Percentiles rank a stretch among this genome's conserved stretches.
phyloP scores from a whole-genome alignment of 1,140 invertebrate genomes.

The Rhagoletis pomonella region DNA sequence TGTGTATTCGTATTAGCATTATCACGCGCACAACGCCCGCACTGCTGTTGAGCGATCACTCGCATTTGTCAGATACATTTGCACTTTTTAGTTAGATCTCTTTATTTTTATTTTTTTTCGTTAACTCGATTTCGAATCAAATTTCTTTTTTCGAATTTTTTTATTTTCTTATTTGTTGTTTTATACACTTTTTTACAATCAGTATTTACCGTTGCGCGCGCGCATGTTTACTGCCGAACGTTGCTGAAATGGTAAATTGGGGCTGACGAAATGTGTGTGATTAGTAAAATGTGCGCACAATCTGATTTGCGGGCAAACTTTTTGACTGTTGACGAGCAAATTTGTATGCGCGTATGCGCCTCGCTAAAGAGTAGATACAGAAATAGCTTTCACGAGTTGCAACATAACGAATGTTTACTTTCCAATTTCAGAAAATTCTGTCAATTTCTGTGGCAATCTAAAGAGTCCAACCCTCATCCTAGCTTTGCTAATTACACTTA shows the following conservation, averaged over 20 bases:
- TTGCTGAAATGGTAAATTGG: constrained; percentile 26
- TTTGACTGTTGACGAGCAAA: background rate
- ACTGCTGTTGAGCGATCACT: background rate
- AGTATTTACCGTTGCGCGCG: background rate
- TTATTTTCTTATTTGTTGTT: background rate
- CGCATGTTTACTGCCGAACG: background rate
- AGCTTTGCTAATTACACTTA: background rate
- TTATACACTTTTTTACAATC: background rate
- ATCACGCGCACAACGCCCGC: background rate
- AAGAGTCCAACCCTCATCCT: too few relatives aligned
- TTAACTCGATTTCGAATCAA: background rate
- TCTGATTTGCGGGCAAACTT: background rate
- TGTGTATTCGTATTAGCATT: background rate
- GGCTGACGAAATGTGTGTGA: constrained; percentile 4
- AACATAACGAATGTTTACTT: background rate
- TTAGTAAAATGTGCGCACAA: constrained; percentile 40
- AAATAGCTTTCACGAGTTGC: background rate
- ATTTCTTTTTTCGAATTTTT: constrained; percentile 14
- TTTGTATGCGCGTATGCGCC: constrained; percentile 36
- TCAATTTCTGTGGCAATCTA: background rate
- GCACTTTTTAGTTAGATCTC: background rate
- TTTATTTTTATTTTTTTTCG: background rate
- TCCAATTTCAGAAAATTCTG: background rate
- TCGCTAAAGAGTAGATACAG: background rate
- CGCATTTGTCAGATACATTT: background rate